Base-by-base conservation (phyloP, 2,797 vertebrate species). In the Lacerta agilis region DNA sequence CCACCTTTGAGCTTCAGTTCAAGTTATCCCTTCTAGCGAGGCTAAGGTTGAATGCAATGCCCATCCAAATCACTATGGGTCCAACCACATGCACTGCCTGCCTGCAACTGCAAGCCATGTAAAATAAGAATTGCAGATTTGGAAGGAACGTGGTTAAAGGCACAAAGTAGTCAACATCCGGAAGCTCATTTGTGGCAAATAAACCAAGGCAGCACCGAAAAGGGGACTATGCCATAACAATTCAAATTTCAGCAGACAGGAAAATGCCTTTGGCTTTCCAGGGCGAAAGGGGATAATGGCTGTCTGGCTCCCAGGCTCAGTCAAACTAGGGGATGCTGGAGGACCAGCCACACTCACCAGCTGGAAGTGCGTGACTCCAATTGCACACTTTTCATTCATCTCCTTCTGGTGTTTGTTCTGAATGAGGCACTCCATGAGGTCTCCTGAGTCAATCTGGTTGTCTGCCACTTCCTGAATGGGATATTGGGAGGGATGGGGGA, bases 401-500 rank as follows among this genome's bases (percentile, higher is more conserved):
- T 99, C 98, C 94, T 98, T 99, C 96, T 99, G 98, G 94, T 99
- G 98, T 90, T 99, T 99, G 96, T 99, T 99, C 97, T 98, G 98
- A 86, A 98, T 98, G 86, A 99, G 96, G 92, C 98, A 99, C 91
- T 99, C 98, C 98, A 99, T 99, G 93, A 99, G 97, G 88, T 99
- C 98, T 5, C 98, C 98, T 0, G 98, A 98, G 95, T 99, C 98
- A 25, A 99, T 98, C 95, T 99, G 98, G 93, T 98, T 99, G 95
- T 99, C 98, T 87, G 98, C 98, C 15, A 99, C 97, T 94, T 99
- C 98, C 98, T 99, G 93, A 82, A 91, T 10, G 58, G 73, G 89
- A 88, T 18, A 86, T 0, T n/a, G 9, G 38, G 18, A 1, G 83
- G 90, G 41, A 83, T 13, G 13, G 1, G 83, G 91, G 41, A 83